Evolutionary conservation across 1,140 invertebrate species (phyloP).

Genomic region (Anagrus nilaparvatae): DNA sequence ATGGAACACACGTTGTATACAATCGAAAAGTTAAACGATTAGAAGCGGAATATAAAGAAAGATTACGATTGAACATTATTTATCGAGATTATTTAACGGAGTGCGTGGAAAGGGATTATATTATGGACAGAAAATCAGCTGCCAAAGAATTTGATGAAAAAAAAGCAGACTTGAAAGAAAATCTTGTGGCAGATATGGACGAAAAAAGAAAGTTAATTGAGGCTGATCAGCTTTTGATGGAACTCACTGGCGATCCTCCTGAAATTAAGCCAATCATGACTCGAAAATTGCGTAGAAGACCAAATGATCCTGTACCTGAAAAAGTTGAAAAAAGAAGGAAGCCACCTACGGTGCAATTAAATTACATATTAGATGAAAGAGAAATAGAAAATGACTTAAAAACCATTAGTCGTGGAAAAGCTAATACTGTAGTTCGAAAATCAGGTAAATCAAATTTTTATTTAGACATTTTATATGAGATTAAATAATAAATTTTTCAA

Average conservation of each 20-base stretch:
- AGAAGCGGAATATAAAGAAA: slow-evolving; percentile 61
- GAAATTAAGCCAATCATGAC: slow-evolving; percentile 74
- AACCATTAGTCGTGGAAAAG: slow-evolving; percentile 63
- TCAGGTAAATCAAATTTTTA: slow-evolving; percentile 31
- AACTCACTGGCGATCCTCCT: slow-evolving; percentile 78
- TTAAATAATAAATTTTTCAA: too few relatives aligned
- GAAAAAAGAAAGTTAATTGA: slow-evolving; percentile 86
- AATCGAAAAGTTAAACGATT: slow-evolving; percentile 70
- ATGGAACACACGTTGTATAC: slow-evolving; percentile 80
- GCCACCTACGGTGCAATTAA: slow-evolving; percentile 71
- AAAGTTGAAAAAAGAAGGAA: slow-evolving; percentile 70
- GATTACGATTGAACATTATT: slow-evolving; percentile 70
- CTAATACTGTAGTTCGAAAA: slow-evolving; percentile 42
- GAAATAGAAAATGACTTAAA: slow-evolving; percentile 84
- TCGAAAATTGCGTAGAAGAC: slow-evolving; percentile 77
- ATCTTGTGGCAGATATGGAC: slow-evolving; percentile 81
- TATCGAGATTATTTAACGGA: slow-evolving; percentile 76
- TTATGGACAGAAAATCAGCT: slow-evolving; percentile 77
- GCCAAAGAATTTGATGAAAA: slow-evolving; percentile 92
- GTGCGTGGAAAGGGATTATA: slow-evolving; percentile 78
- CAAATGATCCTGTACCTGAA: slow-evolving; percentile 85
- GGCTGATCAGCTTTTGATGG: slow-evolving; percentile 73
- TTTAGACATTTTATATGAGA: too few relatives aligned
- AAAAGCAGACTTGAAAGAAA: slow-evolving; percentile 84
- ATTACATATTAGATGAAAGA: slow-evolving; percentile 77